Base-by-base conservation (phyloP, 2,113 vertebrate species). In the Larimichthys crocea region DNA sequence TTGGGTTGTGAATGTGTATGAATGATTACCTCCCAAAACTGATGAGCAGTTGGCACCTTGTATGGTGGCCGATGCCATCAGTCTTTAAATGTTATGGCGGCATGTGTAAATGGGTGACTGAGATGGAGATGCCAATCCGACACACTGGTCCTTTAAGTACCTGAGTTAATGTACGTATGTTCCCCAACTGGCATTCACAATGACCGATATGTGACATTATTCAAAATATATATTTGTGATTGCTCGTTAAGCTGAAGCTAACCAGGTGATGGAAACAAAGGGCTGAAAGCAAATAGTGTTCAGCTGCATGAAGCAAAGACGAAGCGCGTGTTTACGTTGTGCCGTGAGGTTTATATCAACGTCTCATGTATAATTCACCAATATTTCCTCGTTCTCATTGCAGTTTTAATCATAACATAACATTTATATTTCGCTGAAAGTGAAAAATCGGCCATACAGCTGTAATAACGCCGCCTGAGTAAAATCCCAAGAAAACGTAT, bases 311-410 rank as follows among this genome's bases (percentile, higher is more conserved):
- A 46, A 44, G 49, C 35, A 9, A 8, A 26, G 15, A 20, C 29
- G 2, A 19, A 10, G 2, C 4, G 29, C 11, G 10, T n/a, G 12
- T 12, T 31, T 55, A 44, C 8, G 44, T 19, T 42, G 29, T 42
- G 3, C 20, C 12, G n/a, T 31, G 12, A 22, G 16, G 48, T 35
- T 24, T 40, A 40, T 46, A 7, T 65, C 9, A 26, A 48, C 26
- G n/a, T 1, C n/a, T 74, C 49, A 48, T 62, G 48, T 61, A 50
- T 68, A 48, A 79, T 50, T 63, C 69, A 68, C 69, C 42, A 17
- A 66, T n/a, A n/a, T 63, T 29, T n/a, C 44, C 16, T 22, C 20
- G 10, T 52, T 6, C 42, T 74, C 15, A 24, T 40, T 31, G 56
- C 71, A 4, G 12, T 74, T 71, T n/a, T 22, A 67, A 69, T 68